Percentiles rank a stretch among this genome's conserved stretches.
phyloP scores from a whole-genome alignment of 2,113 vertebrate genomes.

The Crotophaga sulcirostris region DNA sequence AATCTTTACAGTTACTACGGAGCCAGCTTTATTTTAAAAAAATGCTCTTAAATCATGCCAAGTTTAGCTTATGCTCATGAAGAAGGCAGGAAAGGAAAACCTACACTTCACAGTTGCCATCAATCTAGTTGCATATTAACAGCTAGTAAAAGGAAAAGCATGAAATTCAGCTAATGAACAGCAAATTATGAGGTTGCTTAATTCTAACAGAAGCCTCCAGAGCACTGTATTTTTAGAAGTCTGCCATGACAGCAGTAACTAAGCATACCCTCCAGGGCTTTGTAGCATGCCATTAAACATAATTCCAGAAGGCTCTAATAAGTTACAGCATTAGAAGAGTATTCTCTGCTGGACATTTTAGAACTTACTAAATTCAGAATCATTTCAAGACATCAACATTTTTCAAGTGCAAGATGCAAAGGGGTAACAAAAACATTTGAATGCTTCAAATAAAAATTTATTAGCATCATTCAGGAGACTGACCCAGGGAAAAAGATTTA shows the following conservation, averaged over 20 bases:
- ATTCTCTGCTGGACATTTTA: not conserved
- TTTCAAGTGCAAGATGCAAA: not conserved
- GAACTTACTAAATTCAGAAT: not conserved
- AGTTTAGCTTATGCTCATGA: not conserved
- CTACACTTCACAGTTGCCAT: conserved; percentile 1
- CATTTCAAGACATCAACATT: not conserved
- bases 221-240: conserved; percentile 31
- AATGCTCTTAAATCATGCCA: not conserved
- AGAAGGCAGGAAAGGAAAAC: not conserved
- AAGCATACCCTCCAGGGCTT: conserved; percentile 34
- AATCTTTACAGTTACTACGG: not conserved
- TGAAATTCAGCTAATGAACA: conserved; percentile 48
- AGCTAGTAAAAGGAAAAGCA: conserved; percentile 15
- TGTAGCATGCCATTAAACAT: conserved; percentile 13
- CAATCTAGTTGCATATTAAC: not conserved
- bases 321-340: conserved; percentile 12
- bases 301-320: conserved; percentile 43
- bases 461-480: not conserved
- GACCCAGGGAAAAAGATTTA: not conserved
- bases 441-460: not conserved
- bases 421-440: not conserved
- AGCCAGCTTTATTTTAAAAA: not conserved
- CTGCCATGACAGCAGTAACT: conserved; percentile 49
- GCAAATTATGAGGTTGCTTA: conserved; percentile 37
- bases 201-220: conserved; percentile 44